These are phyloP conservation scores for Oplegnathus fasciatus DNA, from an alignment of 2,113 vertebrate species.

Conservation along the genomic window DNA sequence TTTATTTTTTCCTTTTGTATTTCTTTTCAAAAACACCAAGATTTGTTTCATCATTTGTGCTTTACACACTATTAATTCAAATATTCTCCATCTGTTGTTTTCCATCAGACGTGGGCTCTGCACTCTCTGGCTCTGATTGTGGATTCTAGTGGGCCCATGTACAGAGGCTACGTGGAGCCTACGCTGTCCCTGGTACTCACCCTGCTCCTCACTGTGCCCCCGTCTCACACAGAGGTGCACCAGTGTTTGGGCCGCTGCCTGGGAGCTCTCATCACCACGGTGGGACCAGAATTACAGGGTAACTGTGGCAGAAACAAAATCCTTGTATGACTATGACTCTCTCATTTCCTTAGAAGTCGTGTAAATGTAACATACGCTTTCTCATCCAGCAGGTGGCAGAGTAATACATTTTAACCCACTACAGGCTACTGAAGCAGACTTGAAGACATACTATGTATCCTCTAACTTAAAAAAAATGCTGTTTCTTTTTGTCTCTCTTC, in stretches of 20 bases:
- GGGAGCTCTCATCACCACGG: constrained; percentile 98
- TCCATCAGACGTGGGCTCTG: constrained; percentile 94
- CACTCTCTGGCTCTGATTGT: constrained; percentile 98
- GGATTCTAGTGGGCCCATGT: constrained; percentile 99
- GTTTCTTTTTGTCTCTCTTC: neutral
- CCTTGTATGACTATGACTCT: neutral
- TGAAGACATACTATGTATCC: neutral
- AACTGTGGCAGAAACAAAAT: constrained; percentile 39
- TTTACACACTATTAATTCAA: neutral
- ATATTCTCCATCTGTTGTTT: neutral
- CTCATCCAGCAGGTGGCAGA: constrained; percentile 67
- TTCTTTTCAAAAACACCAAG: neutral
- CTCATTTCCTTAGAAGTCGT: neutral
- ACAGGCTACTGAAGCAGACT: neutral
- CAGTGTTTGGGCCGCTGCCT: constrained; percentile 97
- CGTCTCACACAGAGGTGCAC: constrained; percentile 97
- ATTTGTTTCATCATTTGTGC: neutral
- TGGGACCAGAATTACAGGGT: constrained; percentile 98
- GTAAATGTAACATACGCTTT: neutral
- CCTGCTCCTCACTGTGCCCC: constrained; percentile 94
- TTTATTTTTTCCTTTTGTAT: neutral
- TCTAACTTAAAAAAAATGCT: neutral
- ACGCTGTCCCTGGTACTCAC: constrained; percentile 97
- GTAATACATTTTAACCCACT: neutral
- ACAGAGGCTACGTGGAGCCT: constrained; percentile 97